These are phyloP conservation scores for Enteromius argenteus DNA, from an alignment of 2,797 vertebrate genomes.

Conservation along the genomic window DNA sequence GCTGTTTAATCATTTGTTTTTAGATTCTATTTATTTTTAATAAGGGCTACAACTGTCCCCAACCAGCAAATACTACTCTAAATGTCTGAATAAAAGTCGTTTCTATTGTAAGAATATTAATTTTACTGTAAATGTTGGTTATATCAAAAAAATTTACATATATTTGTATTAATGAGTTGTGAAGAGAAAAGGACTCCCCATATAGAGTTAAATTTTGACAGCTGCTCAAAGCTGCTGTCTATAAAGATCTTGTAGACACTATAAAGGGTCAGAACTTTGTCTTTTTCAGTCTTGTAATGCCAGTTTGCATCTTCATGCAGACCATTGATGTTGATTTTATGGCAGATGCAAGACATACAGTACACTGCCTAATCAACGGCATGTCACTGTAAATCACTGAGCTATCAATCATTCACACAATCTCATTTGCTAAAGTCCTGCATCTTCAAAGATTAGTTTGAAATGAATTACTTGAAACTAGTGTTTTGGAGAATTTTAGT, in stretches of 20 bases:
- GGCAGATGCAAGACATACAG: neutral
- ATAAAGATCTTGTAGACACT: conserved; percentile 8
- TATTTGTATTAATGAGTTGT: neutral
- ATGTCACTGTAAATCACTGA: neutral
- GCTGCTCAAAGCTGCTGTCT: conserved; percentile 26
- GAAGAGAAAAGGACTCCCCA: neutral
- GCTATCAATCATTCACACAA: neutral
- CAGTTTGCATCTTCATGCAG: neutral
- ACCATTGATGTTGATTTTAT: neutral
- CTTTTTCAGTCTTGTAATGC: neutral
- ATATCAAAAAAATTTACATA: neutral
- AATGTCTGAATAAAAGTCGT: neutral
- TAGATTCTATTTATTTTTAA: neutral
- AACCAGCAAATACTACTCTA: neutral
- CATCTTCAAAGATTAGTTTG: neutral
- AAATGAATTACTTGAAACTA: neutral
- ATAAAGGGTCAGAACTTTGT: neutral
- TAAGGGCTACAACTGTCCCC: neutral
- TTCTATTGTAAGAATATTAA: neutral
- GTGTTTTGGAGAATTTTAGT: neutral
- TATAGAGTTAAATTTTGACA: conserved; percentile 23
- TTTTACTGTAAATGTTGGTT: neutral
- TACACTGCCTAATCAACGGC: neutral
- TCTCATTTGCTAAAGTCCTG: neutral
- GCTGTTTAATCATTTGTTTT: neutral